These are phyloP conservation scores for Tachuris rubrigastra DNA, from an alignment of 2,113 vertebrate species.

Conservation along the genomic window DNA sequence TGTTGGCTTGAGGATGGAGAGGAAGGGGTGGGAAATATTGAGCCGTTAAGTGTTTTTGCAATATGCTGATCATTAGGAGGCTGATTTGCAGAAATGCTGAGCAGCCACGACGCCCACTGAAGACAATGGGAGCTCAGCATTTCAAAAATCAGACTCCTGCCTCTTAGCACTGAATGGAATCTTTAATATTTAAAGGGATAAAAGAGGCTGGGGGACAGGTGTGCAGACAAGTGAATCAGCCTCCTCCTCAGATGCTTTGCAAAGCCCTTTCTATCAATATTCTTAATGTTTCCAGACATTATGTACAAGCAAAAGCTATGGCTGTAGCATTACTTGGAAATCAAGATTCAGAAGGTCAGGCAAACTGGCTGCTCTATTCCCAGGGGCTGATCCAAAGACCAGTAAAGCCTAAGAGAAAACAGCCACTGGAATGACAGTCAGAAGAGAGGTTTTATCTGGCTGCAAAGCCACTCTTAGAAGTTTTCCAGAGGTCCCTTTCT, in stretches of 20 bases:
- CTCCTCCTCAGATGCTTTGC: slow-evolving; percentile 27
- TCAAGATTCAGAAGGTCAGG: neutral
- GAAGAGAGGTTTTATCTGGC: neutral
- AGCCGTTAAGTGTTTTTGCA: neutral
- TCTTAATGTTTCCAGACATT: neutral
- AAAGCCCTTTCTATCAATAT: neutral
- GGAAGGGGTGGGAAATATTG: neutral
- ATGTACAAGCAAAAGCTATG: neutral
- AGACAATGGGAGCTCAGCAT: slow-evolving; percentile 43
- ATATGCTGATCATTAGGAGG: neutral
- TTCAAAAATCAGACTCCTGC: slow-evolving; percentile 2
- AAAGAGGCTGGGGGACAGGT: neutral
- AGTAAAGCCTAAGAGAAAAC: neutral
- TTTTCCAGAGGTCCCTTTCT: neutral
- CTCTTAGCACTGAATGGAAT: neutral
- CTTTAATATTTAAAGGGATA: slow-evolving; percentile 37
- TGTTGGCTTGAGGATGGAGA: neutral
- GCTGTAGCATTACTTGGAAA: neutral
- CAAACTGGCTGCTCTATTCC: neutral
- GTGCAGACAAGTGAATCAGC: neutral
- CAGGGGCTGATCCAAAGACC: neutral
- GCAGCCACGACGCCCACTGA: neutral
- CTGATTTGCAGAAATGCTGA: slow-evolving; percentile 51
- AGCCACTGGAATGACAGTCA: neutral
- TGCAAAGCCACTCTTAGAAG: neutral